A percentile compares a stretch with the other conserved stretches of the same genome.
Evolutionary conservation across 2,888 invertebrate species (phyloP).

Genomic region (Deroplatys truncata): DNA sequence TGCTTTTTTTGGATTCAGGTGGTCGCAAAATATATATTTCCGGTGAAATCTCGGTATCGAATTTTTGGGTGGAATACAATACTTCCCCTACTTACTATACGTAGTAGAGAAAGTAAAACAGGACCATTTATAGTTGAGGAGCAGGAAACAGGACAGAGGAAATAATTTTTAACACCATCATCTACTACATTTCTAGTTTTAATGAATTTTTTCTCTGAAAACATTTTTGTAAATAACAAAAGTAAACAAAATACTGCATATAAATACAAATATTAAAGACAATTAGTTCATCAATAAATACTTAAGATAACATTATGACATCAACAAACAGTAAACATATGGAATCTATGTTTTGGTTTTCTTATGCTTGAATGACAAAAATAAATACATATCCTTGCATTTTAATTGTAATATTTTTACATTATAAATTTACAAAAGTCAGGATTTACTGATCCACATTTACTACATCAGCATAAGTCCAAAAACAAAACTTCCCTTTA

Average conservation of each 20-base stretch:
- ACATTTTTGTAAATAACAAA: not conserved
- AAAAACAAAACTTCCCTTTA: not conserved
- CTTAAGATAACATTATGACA: not conserved
- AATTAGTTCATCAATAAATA: not conserved
- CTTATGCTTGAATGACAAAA: not conserved
- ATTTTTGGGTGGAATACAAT: no score
- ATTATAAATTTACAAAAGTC: not conserved
- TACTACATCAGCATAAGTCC: not conserved
- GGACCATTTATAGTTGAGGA: no score
- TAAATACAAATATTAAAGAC: not conserved
- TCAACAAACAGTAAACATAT: not conserved
- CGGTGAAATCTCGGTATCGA: no score
- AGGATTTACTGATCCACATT: not conserved
- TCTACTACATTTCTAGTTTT: not conserved
- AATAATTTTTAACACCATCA: not conserved
- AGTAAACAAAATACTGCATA: constrained; percentile 12
- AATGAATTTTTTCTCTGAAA: not conserved
- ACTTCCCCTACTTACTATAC: no score
- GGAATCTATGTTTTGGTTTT: not conserved
- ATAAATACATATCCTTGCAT: not conserved
- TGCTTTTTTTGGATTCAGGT: no score
- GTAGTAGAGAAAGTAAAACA: no score
- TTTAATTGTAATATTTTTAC: not conserved
- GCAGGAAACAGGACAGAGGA: not conserved
- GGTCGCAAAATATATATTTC: no score